Conservation (phyloP, 2,888 invertebrate genomes). For the Drosophila cognata region DNA sequence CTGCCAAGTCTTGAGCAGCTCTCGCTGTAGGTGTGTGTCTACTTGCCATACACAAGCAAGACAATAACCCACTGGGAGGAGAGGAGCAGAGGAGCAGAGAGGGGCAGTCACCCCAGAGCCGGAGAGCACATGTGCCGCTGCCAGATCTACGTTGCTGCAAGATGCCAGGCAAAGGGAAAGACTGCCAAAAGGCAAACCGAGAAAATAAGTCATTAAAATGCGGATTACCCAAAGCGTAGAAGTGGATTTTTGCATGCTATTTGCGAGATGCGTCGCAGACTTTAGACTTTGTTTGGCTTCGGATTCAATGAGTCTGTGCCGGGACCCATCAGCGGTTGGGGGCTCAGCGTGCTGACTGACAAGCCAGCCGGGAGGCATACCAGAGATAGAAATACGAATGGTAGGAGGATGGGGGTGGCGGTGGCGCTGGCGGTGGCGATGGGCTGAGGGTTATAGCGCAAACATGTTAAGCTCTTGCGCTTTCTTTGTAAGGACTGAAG, state of each 20-base stretch:
- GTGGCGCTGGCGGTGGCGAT: background rate
- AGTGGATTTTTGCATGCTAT: constrained; percentile 77
- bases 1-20: constrained; percentile 13
- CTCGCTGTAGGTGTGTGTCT: constrained; percentile 44
- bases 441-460: constrained; percentile 14
- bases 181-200: constrained; percentile 69
- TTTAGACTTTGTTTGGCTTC: constrained; percentile 52
- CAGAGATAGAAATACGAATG: constrained; percentile 1
- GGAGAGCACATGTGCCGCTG: constrained; percentile 40
- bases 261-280: constrained; percentile 63
- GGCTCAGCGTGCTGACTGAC: constrained; percentile 65
- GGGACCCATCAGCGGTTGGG: constrained; percentile 30
- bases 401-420: background rate
- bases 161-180: constrained; percentile 15
- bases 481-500: constrained; percentile 34
- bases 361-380: constrained; percentile 46
- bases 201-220: constrained; percentile 80
- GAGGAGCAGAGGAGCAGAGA: background rate
- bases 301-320: constrained; percentile 30
- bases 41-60: constrained; percentile 19
- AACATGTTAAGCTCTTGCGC: constrained; percentile 66
- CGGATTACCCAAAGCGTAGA: constrained; percentile 78
- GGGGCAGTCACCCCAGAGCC: background rate
- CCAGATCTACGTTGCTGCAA: constrained; percentile 6
- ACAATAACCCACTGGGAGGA: background rate